These are phyloP conservation scores for Carollia perspicillata DNA, from an alignment of 2,113 vertebrate species.

Conservation along the genomic window DNA sequence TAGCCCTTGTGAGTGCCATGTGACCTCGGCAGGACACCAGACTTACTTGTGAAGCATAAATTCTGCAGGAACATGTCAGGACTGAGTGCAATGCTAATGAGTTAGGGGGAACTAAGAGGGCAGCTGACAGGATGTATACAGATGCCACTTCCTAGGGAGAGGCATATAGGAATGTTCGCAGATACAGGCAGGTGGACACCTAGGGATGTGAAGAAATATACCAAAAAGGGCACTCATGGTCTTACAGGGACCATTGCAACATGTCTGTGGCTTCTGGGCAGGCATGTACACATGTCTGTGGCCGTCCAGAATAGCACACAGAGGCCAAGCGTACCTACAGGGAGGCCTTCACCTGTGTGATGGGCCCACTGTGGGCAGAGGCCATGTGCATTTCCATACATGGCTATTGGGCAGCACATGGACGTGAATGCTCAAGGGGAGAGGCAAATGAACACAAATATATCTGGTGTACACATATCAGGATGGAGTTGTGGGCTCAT, in stretches of 20 bases:
- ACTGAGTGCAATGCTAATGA: conserved; percentile 40
- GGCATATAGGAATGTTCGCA: background rate
- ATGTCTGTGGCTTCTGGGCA: background rate
- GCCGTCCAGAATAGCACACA: background rate
- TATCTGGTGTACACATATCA: background rate
- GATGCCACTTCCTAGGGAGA: background rate
- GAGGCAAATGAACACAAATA: background rate
- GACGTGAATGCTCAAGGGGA: background rate
- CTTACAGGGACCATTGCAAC: background rate
- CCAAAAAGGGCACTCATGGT: background rate
- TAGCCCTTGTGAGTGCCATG: conserved; percentile 11
- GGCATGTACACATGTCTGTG: background rate
- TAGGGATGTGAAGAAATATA: background rate
- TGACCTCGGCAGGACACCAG: conserved; percentile 41
- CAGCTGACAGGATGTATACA: background rate
- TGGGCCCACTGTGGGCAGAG: background rate
- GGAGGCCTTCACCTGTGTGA: background rate
- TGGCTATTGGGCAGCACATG: background rate
- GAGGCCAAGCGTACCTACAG: background rate
- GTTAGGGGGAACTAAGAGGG: background rate
- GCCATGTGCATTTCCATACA: background rate
- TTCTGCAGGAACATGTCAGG: conserved; percentile 1
- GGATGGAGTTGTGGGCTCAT: background rate
- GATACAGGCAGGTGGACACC: background rate
- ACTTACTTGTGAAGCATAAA: conserved; percentile 33